These are phyloP conservation scores for Litoditis marina DNA, from an alignment of 2,888 invertebrate genomes.

Conservation along the genomic window DNA sequence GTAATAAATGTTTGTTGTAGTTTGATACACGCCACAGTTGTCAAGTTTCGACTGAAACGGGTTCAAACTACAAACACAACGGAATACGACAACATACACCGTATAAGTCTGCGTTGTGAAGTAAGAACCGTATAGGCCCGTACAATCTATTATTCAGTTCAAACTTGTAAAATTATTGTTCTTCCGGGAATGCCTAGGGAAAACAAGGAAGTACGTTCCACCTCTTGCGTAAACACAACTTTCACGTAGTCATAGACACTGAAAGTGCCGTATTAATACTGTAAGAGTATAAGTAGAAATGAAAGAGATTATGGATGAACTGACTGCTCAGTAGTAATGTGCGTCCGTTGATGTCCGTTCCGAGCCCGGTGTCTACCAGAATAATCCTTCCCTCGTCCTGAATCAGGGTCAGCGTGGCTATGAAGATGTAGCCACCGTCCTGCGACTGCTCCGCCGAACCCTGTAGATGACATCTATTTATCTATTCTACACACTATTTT, in stretches of 20 bases:
- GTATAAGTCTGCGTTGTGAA: too few species aligned
- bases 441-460: constrained; percentile 55
- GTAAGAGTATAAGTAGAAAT: too few species aligned
- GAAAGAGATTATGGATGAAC: neutral
- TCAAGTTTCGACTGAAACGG: too few species aligned
- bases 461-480: constrained; percentile 25
- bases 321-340: constrained; percentile 51
- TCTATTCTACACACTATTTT: too few species aligned
- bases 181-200: too few species aligned
- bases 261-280: neutral
- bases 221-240: too few species aligned
- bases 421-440: constrained; percentile 50
- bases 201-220: too few species aligned
- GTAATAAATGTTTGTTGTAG: neutral
- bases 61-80: too few species aligned
- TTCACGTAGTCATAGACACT: neutral
- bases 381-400: constrained; percentile 51
- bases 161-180: too few species aligned
- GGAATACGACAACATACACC: too few species aligned
- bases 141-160: too few species aligned
- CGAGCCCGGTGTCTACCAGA: constrained; percentile 58
- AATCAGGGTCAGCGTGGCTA: constrained; percentile 56
- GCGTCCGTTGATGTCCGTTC: constrained; percentile 58
- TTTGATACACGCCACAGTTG: neutral
- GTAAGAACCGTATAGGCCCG: too few species aligned